A percentile compares a stretch with the other conserved stretches of the same genome.
Evolutionary conservation across 2,113 vertebrate species (phyloP).

Genomic region (Colinus virginianus): DNA sequence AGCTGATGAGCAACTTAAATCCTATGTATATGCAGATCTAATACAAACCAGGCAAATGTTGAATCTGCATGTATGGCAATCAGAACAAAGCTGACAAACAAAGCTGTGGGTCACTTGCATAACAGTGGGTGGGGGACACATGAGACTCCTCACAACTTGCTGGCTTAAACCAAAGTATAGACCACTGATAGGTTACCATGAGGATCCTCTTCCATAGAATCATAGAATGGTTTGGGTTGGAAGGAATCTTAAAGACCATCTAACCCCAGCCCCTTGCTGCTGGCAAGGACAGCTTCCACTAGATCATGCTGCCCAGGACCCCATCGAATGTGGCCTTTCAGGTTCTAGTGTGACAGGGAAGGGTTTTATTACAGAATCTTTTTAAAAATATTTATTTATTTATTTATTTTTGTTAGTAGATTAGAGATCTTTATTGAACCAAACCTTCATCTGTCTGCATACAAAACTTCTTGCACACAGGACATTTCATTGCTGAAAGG

Average conservation of each 20-base stretch:
- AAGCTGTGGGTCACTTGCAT: neutral
- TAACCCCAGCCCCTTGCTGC: neutral
- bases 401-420: no score
- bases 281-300: neutral
- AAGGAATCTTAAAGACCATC: neutral
- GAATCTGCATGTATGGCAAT: neutral
- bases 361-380: neutral
- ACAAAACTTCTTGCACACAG: neutral
- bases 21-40: neutral
- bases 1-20: neutral
- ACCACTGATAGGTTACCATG: accelerated
- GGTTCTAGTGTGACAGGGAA: accelerated
- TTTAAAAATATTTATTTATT: no score
- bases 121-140: accelerated
- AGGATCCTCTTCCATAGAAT: neutral
- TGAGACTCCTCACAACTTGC: neutral
- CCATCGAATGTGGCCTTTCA: neutral
- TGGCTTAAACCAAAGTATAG: accelerated
- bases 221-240: neutral
- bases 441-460: neutral
- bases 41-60: neutral
- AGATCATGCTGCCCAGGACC: neutral
- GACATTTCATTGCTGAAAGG: neutral
- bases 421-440: neutral
- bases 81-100: accelerated